Base-by-base conservation (phyloP, 2,113 vertebrate genomes). In the Solea senegalensis region DNA sequence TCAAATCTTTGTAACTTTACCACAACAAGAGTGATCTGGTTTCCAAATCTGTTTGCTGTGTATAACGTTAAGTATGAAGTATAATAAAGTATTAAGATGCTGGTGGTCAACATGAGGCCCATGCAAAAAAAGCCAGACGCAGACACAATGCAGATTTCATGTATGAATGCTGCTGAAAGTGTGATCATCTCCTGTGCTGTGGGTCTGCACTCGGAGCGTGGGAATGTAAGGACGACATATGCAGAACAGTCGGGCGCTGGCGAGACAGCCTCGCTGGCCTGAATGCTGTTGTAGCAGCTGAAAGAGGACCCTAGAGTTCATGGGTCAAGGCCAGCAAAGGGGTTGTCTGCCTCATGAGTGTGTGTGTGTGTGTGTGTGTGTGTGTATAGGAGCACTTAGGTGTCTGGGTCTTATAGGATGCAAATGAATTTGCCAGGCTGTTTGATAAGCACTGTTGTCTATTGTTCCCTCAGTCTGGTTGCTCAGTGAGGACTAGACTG, bases 301-400 rank as follows among this genome's bases (percentile, higher is more conserved):
- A 91, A 91, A 85, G 83, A 82, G 86, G 83, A 91, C 60, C 91
- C 88, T 73, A 78, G 84, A 91, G 93, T 92, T 94, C 94, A 94
- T 83, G 93, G 93, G 94, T 94, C 94, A 94, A 94, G 94, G 94
- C 91, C 94, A 93, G 76, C 81, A 83, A 78, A 85, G 91, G 90
- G 73, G 78, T 34, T 80, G 86, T 85, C 87, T 90, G 89, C 80
- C 43, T 71, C 68, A 44, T 21, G 65, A 13, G 64, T 79, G 74
- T 65, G 81, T 64, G 74, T 76, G 77, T 62, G 78, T 57, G 78
- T 63, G 74, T 61, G 67, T 72, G 74, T 57, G 82, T 49, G 72
- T 74, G 66, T 52, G 80, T 66, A 53, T 76, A 15, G 61, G 54
- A 71, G 26, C 82, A 69, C 72, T 83, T 58, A 57, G 69, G 73